phyloP scores from a whole-genome alignment of 2,888 invertebrate species.

The Synergus gifuensis region DNA sequence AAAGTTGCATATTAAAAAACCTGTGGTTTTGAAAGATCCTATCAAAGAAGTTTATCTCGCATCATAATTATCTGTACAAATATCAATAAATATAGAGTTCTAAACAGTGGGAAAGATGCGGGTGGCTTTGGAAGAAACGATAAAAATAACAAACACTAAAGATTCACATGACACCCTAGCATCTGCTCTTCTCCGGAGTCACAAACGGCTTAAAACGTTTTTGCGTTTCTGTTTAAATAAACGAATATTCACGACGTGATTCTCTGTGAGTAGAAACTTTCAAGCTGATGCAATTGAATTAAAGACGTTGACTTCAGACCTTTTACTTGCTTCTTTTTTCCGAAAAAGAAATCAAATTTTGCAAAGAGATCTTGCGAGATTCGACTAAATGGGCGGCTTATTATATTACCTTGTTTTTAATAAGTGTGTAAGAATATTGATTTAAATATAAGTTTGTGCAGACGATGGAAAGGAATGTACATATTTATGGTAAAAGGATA shows the following conservation, averaged over 20 bases:
- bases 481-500: too few relatives aligned
- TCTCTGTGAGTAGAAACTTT: background rate
- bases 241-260: slow-evolving; percentile 11
- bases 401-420: background rate
- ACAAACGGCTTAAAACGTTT: background rate
- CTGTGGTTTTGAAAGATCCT: background rate
- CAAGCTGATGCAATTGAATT: background rate
- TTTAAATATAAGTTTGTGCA: background rate
- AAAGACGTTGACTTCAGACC: background rate
- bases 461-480: too few relatives aligned
- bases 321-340: background rate
- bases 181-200: background rate
- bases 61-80: background rate
- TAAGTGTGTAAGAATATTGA: background rate
- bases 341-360: background rate
- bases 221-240: slow-evolving; percentile 9
- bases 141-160: slow-evolving; percentile 4
- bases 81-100: background rate
- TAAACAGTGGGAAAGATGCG: background rate
- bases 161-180: background rate
- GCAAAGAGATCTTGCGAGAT: background rate
- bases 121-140: background rate
- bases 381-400: background rate
- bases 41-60: background rate
- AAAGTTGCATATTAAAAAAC: background rate